A percentile compares a stretch with the other conserved stretches of the same genome.
Evolutionary conservation across 2,888 invertebrate genomes (phyloP).

Genomic region (Thera obeliscata): DNA sequence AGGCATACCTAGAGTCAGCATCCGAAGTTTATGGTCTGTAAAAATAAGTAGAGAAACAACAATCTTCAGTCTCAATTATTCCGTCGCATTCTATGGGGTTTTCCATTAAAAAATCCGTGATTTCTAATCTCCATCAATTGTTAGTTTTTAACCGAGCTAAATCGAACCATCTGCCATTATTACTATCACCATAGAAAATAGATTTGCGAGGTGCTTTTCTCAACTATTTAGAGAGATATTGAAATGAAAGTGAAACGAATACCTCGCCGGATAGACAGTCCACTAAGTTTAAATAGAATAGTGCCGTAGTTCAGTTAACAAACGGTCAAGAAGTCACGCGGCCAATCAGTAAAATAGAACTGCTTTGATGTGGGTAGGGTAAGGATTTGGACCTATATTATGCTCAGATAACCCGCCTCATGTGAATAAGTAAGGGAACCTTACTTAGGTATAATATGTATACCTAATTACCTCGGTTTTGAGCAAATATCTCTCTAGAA

Average conservation of each 20-base stretch:
- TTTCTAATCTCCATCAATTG: background rate
- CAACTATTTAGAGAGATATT: constrained; percentile 55
- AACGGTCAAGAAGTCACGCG: constrained; percentile 31
- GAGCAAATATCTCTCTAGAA: constrained; percentile 11
- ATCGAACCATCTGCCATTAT: constrained; percentile 12
- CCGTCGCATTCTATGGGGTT: background rate
- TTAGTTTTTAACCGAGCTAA: constrained; percentile 2
- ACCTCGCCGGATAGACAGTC: constrained; percentile 53
- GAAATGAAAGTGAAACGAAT: constrained; percentile 81
- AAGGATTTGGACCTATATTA: constrained; percentile 2
- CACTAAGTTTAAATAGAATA: constrained; percentile 51
- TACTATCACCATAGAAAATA: constrained; percentile 31
- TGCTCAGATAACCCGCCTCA: constrained; percentile 8
- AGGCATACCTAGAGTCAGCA: too few relatives aligned
- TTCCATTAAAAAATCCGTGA: background rate
- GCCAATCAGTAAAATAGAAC: constrained; percentile 35
- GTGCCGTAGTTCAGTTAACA: constrained; percentile 1
- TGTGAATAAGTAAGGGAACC: background rate
- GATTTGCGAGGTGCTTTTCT: constrained; percentile 32
- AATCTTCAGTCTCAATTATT: too few relatives aligned
- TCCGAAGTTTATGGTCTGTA: too few relatives aligned
- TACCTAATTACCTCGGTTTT: constrained; percentile 10
- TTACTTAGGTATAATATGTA: background rate
- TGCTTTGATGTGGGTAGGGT: constrained; percentile 27
- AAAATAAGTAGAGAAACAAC: too few relatives aligned